Percentiles rank a stretch among this genome's conserved stretches.
Evolutionary conservation across 2,888 invertebrate genomes (phyloP).

Genomic region (Caenorhabditis sp.): DNA sequence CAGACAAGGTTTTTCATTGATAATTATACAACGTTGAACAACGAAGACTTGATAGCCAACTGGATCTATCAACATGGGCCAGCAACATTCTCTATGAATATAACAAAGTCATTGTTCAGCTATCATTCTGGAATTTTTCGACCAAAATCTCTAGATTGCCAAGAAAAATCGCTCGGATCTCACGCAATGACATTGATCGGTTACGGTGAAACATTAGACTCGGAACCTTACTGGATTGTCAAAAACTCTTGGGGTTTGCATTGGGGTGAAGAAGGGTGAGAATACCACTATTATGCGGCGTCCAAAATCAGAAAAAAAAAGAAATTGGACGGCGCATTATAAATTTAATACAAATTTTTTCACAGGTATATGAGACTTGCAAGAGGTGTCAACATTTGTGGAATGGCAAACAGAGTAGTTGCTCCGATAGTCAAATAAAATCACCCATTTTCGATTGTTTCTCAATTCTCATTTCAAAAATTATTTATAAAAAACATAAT

Average conservation of each 20-base stretch:
- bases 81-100: constrained; percentile 59
- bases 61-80: constrained; percentile 61
- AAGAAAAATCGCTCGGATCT: constrained; percentile 49
- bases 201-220: constrained; percentile 52
- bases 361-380: constrained; percentile 53
- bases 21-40: constrained; percentile 28
- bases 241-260: constrained; percentile 62
- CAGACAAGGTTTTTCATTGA: constrained; percentile 46
- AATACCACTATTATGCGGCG: not conserved
- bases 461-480: too few relatives aligned
- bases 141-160: constrained; percentile 49
- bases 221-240: constrained; percentile 54
- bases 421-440: constrained; percentile 42
- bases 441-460: not conserved
- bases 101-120: constrained; percentile 54
- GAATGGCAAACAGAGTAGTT: constrained; percentile 46
- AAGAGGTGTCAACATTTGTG: constrained; percentile 60
- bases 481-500: too few relatives aligned
- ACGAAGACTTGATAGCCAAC: constrained; percentile 54
- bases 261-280: constrained; percentile 53
- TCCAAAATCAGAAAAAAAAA: too few relatives aligned
- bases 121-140: constrained; percentile 59
- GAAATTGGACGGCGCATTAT: too few relatives aligned
- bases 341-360: not conserved
- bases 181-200: constrained; percentile 64